phyloP scores from a whole-genome alignment of 2,113 vertebrate species.

The Galemys pyrenaicus region DNA sequence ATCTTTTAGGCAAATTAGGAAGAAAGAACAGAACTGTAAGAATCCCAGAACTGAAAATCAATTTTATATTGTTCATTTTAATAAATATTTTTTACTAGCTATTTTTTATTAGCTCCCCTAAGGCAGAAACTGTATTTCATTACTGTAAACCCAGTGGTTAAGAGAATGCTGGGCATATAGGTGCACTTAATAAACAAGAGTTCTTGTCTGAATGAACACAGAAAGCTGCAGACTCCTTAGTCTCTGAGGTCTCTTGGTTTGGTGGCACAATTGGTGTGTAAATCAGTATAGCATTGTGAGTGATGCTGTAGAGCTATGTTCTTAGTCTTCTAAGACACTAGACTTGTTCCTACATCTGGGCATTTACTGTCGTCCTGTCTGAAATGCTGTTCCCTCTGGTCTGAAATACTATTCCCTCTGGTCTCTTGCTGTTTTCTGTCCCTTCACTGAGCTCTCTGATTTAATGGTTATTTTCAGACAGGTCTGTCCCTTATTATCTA shows the following conservation, averaged over 20 bases:
- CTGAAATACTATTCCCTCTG: background rate
- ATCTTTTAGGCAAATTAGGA: background rate
- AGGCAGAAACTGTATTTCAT: background rate
- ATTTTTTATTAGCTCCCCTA: background rate
- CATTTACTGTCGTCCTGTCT: background rate
- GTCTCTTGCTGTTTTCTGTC: background rate
- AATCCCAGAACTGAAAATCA: background rate
- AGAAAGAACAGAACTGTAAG: background rate
- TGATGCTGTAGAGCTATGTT: background rate
- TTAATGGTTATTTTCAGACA: background rate
- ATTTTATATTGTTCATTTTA: background rate
- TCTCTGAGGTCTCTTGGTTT: background rate
- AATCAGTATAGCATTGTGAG: background rate
- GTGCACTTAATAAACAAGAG: background rate
- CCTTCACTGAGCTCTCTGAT: background rate
- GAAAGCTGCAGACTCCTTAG: background rate
- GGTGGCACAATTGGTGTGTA: background rate
- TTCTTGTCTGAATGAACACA: background rate
- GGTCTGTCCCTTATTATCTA: background rate
- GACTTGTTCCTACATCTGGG: background rate
- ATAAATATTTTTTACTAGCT: slow-evolving; percentile 8
- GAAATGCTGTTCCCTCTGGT: background rate
- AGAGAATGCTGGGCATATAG: background rate
- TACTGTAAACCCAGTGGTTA: background rate
- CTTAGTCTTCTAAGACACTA: background rate